Evolutionary conservation across 2,888 invertebrate species (phyloP).

Genomic region (Automeris io): DNA sequence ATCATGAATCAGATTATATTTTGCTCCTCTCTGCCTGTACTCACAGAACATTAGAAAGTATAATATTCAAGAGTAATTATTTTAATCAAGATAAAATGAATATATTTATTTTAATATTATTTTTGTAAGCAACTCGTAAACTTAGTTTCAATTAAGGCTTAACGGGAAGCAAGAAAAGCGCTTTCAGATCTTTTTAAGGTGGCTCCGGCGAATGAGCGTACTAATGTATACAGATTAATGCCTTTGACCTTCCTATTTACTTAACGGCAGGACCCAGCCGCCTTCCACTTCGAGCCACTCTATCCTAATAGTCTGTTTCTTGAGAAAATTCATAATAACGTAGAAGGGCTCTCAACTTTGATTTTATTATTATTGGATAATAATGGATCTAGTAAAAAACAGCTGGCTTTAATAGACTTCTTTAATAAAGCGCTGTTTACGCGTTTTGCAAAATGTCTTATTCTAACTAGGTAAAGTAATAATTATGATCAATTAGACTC

Average conservation of each 20-base stretch:
- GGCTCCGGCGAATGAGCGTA: not conserved
- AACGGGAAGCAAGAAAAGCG: not conserved
- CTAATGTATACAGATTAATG: not conserved
- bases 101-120: no score
- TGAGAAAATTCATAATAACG: not conserved
- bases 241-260: constrained; percentile 1
- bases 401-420: not conserved
- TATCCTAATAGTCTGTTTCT: not conserved
- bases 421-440: no score
- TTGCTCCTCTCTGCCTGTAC: no score
- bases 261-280: not conserved
- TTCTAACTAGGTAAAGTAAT: no score
- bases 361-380: constrained; percentile 12
- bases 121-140: no score
- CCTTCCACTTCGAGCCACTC: not conserved
- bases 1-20: no score
- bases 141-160: not conserved
- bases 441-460: no score
- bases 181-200: not conserved
- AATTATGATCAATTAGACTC: no score
- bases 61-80: no score
- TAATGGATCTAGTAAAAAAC: not conserved
- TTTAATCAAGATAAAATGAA: no score
- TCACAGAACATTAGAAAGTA: no score
- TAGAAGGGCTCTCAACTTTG: constrained; percentile 19